Evolutionary conservation across 2,797 vertebrate genomes (phyloP).

Genomic region (Sebastes oblongus): DNA sequence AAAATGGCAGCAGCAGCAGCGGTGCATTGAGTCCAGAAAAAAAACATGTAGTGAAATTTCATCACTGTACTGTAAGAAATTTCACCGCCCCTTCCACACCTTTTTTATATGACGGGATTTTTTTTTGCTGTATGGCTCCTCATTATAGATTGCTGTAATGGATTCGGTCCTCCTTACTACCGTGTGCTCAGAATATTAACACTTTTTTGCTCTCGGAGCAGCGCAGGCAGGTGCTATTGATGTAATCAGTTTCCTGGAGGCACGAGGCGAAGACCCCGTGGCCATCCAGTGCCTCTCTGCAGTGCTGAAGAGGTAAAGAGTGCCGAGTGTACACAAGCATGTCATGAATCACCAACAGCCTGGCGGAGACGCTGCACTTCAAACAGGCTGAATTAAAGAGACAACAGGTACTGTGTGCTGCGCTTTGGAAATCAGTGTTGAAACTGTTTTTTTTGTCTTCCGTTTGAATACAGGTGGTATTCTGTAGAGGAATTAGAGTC

Average conservation of each 20-base stretch:
- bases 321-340: conserved; percentile 57
- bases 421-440: conserved; percentile 17
- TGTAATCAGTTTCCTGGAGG: conserved; percentile 78
- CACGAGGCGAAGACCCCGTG: conserved; percentile 62
- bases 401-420: conserved; percentile 34
- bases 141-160: conserved; percentile 70
- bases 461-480: conserved; percentile 4
- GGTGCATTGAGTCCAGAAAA: conserved; percentile 33
- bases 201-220: conserved; percentile 38
- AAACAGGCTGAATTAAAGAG: conserved; percentile 51
- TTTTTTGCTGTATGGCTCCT: conserved; percentile 58
- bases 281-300: conserved; percentile 65
- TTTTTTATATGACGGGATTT: conserved; percentile 25
- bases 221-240: conserved; percentile 76
- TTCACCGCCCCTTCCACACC: conserved; percentile 22
- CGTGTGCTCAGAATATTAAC: conserved; percentile 80
- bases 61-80: conserved; percentile 33
- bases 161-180: conserved; percentile 63
- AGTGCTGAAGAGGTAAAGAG: conserved; percentile 69
- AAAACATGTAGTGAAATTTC: conserved; percentile 31
- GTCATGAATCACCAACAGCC: conserved; percentile 72
- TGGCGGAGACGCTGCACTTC: conserved; percentile 44
- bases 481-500: background rate
- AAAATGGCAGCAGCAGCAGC: conserved; percentile 67
- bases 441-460: background rate